phyloP scores from a whole-genome alignment of 2,888 invertebrate genomes.

The Ennomos quercinarius region DNA sequence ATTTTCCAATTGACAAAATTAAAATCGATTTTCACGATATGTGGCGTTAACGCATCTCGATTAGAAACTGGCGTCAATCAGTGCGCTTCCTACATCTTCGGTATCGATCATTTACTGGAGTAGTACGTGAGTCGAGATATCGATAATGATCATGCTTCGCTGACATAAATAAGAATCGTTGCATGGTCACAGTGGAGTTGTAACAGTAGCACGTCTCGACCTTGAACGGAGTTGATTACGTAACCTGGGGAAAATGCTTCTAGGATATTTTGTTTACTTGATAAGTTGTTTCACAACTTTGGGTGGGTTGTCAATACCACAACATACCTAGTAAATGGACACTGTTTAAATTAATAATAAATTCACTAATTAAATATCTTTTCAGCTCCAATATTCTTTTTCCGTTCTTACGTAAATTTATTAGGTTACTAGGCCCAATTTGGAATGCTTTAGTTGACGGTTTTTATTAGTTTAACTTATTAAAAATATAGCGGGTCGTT shows the following conservation, averaged over 20 bases:
- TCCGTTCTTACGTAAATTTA: no score
- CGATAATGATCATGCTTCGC: conserved; percentile 43
- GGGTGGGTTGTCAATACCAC: no score
- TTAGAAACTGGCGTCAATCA: conserved; percentile 49
- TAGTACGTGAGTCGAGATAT: conserved; percentile 40
- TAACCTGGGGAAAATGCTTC: conserved; percentile 14
- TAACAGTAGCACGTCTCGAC: conserved; percentile 26
- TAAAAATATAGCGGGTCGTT: no score
- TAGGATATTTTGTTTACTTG: conserved; percentile 6
- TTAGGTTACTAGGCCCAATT: no score
- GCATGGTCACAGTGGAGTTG: conserved; percentile 37
- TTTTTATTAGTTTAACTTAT: no score
- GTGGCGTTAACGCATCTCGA: conserved; percentile 42
- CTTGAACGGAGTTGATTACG: conserved; percentile 10
- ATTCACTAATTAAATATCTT: no score
- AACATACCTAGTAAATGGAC: no score
- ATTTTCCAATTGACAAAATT: conserved; percentile 39
- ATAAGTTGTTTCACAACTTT: not conserved
- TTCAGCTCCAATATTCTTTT: no score
- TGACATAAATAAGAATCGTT: conserved; percentile 45
- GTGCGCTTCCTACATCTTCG: conserved; percentile 46
- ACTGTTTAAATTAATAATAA: no score
- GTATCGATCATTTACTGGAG: conserved; percentile 38
- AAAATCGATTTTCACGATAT: conserved; percentile 41
- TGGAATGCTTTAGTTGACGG: no score